These are phyloP conservation scores for Cataglyphis altisquamis DNA, from an alignment of 2,888 invertebrate genomes.

Conservation along the genomic window DNA sequence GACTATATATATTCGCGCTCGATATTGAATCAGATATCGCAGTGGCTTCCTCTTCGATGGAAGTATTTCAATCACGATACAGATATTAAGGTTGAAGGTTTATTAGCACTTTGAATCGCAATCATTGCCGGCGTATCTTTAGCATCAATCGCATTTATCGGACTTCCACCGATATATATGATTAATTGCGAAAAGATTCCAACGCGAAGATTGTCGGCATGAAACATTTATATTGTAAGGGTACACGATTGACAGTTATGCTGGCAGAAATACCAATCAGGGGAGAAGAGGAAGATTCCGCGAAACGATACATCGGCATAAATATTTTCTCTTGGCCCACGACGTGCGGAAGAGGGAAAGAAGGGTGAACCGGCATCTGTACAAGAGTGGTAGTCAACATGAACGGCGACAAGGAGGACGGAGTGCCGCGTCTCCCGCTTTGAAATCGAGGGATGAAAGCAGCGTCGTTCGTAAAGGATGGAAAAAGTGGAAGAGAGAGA, in stretches of 20 bases:
- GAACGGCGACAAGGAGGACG: slow-evolving; percentile 32
- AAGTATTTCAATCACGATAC: not conserved
- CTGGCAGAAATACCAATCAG: slow-evolving; percentile 30
- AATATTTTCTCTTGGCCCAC: slow-evolving; percentile 36
- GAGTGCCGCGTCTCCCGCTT: slow-evolving; percentile 13
- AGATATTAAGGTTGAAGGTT: not conserved
- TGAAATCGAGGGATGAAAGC: slow-evolving; percentile 3
- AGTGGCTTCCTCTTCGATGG: not conserved
- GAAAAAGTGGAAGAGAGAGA: not conserved
- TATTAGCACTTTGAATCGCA: not conserved
- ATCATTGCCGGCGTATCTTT: not conserved
- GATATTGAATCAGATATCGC: slow-evolving; percentile 1
- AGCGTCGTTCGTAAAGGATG: not conserved
- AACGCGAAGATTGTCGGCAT: not conserved
- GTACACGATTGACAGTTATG: slow-evolving; percentile 27
- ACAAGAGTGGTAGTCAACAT: slow-evolving; percentile 33
- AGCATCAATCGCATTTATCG: slow-evolving; percentile 14
- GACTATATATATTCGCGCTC: not conserved
- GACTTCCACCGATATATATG: slow-evolving; percentile 27
- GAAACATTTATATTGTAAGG: slow-evolving; percentile 34
- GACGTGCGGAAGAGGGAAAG: slow-evolving; percentile 7
- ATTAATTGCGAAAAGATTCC: slow-evolving; percentile 10
- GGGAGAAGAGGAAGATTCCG: slow-evolving; percentile 6
- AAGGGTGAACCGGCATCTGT: slow-evolving; percentile 6
- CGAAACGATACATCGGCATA: slow-evolving; percentile 50